A percentile compares a stretch with the other conserved stretches of the same genome.
phyloP scores from a whole-genome alignment of 2,888 invertebrate genomes.

The Orthosia gracilis region DNA sequence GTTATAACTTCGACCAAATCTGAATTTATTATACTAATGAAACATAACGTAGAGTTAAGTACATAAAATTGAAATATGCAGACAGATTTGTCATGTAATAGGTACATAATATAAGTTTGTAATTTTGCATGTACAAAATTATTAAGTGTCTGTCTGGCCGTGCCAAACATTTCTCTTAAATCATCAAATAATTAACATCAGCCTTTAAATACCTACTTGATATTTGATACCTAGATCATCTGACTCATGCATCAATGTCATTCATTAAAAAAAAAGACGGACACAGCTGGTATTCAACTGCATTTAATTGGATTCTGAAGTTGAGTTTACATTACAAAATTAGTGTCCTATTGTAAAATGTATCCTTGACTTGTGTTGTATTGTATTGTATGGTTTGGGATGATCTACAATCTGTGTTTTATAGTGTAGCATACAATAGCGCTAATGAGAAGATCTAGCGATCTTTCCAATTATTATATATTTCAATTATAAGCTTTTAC shows the following conservation, averaged over 20 bases:
- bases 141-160: slow-evolving; percentile 41
- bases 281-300: slow-evolving; percentile 10
- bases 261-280: slow-evolving; percentile 36
- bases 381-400: slow-evolving; percentile 1
- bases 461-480: too few species aligned
- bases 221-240: slow-evolving; percentile 25
- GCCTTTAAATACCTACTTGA: neutral
- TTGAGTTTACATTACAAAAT: slow-evolving; percentile 13
- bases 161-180: slow-evolving; percentile 48
- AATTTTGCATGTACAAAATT: slow-evolving; percentile 29
- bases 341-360: neutral
- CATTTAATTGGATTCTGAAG: slow-evolving; percentile 1
- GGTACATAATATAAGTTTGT: neutral
- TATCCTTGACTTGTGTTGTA: slow-evolving; percentile 7
- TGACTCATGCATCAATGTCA: slow-evolving; percentile 54
- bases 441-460: too few species aligned
- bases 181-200: slow-evolving; percentile 21
- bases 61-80: neutral
- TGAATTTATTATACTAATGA: neutral
- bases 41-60: neutral
- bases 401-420: neutral
- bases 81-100: neutral
- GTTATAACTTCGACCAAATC: neutral
- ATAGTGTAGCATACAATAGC: neutral
- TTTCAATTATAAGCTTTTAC: neutral